Base-by-base conservation (phyloP, 2,888 invertebrate genomes). In the Cordylochernes scorpioides region DNA sequence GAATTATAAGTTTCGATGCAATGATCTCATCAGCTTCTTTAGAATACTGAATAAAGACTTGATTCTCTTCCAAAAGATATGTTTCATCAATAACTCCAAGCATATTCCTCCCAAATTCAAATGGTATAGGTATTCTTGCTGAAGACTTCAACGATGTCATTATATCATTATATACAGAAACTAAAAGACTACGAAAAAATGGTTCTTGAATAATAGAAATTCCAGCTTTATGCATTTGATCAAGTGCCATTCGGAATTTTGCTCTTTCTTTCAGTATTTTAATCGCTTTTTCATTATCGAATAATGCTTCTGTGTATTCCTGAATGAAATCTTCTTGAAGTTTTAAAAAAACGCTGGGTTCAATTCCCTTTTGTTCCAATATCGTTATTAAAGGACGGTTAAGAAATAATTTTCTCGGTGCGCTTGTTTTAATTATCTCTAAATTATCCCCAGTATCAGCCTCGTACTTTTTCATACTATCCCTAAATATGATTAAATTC, bases 361-460 rank as follows among this genome's bases (percentile, higher is more conserved):
- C 31, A 19, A 42, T 33, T 2, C 33, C 32, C 36, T 42, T 38
- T 34, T 45, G 45, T 10, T 42, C 34, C 12, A 40, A 28, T 26
- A 48, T 45, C 2, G 44, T 40, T 4, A 37, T 33, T 18, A 42
- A 26, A 25, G 39, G 42, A 15, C 39, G 32, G 17, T 42, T 46
- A 34, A 32, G 31, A 32, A 24, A 47, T 29, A 33, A 41, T 35
- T 22, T 42, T 44, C 44, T 28, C 36, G 37, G 30, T 38, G 30
- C 32, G 38, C 39, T 33, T 36, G 42, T 28, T 36, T 44, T 38
- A 34, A 47, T 32, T 34, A 44, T 38, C 42, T 47, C 39, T 36
- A 35, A 29, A 30, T 39, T 15, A 28, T 37, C 26, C 30, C 33
- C 29, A 33, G 39, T 31, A 7, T 24, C 18, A n/a, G 38, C 40